Evolutionary conservation across 1,140 invertebrate species (phyloP).

Genomic region (Myzus persicae): DNA sequence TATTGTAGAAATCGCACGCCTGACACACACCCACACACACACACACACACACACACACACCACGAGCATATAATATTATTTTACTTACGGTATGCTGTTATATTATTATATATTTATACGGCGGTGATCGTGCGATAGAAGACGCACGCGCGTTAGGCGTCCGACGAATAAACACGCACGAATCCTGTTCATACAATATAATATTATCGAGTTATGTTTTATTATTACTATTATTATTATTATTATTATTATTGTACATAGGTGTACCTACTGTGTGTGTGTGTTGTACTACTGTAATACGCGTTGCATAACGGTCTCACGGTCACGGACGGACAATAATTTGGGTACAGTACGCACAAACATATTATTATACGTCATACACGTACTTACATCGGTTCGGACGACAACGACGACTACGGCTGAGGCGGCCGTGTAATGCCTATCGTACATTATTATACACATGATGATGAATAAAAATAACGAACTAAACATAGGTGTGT

Average conservation of each 20-base stretch:
- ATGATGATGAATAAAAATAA: neutral
- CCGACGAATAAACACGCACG: neutral
- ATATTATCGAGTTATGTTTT: neutral
- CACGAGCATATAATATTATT: neutral
- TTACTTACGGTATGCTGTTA: neutral
- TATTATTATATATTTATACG: neutral
- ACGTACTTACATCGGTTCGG: neutral
- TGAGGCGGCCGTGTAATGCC: too few species aligned
- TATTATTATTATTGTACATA: neutral
- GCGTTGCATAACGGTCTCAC: neutral
- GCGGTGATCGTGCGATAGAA: neutral
- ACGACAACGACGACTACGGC: neutral
- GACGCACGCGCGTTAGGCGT: neutral
- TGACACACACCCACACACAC: neutral
- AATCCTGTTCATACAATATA: neutral
- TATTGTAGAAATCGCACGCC: neutral
- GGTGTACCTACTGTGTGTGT: neutral
- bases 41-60: neutral
- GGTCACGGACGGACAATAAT: neutral
- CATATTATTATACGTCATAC: neutral
- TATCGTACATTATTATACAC: neutral
- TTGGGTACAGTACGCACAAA: neutral
- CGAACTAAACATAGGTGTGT: neutral
- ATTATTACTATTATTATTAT: neutral
- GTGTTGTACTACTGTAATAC: too few species aligned